A percentile compares a stretch with the other conserved stretches of the same genome.
phyloP scores from a whole-genome alignment of 1,140 invertebrate genomes.

The Chlorops oryzae region DNA sequence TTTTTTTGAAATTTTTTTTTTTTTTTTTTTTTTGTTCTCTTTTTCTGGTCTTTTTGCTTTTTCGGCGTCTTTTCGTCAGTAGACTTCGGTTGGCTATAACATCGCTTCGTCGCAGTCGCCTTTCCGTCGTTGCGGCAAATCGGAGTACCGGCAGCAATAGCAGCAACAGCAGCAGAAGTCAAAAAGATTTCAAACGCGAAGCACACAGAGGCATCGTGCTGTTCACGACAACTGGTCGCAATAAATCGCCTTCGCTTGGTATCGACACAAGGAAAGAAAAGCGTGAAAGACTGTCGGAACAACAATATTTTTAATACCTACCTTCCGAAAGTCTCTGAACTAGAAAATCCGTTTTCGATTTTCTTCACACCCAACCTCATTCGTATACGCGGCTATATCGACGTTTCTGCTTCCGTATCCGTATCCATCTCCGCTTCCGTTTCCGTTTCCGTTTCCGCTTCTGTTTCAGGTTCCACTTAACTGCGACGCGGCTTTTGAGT shows the following conservation, averaged over 20 bases:
- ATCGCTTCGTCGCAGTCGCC: not conserved
- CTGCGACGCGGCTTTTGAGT: no score
- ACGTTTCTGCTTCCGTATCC: not conserved
- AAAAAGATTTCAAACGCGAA: constrained; percentile 21
- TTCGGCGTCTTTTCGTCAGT: not conserved
- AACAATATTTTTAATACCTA: no score
- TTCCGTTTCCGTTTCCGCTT: not conserved
- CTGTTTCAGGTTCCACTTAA: no score
- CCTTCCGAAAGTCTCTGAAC: no score
- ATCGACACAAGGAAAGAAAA: no score
- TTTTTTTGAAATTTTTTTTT: no score
- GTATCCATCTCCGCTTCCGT: not conserved
- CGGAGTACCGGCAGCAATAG: not conserved
- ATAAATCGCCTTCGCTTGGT: no score
- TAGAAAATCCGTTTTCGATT: constrained; percentile 8
- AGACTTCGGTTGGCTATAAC: not conserved
- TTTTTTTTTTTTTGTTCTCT: no score
- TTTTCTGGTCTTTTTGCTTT: no score
- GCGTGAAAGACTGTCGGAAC: no score
- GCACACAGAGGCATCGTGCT: constrained; percentile 21
- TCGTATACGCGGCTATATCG: not conserved
- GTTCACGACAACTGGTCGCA: constrained; percentile 16
- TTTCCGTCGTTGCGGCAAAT: not conserved
- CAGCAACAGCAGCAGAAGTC: constrained; percentile 16
- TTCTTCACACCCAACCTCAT: not conserved